A percentile compares a stretch with the other conserved stretches of the same genome.
Conservation (phyloP, 2,888 invertebrate genomes). For the Antitype chi region DNA sequence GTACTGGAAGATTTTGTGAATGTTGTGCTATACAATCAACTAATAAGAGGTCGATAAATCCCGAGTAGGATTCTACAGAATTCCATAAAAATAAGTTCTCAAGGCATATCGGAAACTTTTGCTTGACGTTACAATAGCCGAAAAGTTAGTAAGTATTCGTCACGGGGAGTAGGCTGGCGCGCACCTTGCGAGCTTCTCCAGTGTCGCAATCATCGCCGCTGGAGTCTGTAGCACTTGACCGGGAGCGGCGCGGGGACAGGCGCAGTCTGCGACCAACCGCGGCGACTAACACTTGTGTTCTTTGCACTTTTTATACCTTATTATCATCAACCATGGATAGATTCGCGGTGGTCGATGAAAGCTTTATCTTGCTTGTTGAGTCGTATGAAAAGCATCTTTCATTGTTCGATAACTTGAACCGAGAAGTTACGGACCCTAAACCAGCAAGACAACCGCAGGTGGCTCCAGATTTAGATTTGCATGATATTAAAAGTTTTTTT, state of each 20-base stretch:
- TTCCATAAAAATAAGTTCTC: not conserved
- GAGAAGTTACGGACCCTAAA: not conserved
- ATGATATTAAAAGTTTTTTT: not conserved
- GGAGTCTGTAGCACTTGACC: not conserved
- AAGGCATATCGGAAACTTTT: not conserved
- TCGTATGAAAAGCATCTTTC: not conserved
- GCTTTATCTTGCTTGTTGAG: not conserved
- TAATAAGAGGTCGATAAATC: not conserved
- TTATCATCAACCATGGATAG: slow-evolving; percentile 3
- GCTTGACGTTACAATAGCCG: not conserved
- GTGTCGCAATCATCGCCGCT: slow-evolving; percentile 6
- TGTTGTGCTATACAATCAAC: not conserved
- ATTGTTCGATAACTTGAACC: not conserved
- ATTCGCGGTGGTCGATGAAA: not conserved
- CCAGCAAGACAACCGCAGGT: fast-evolving
- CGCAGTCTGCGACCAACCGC: slow-evolving; percentile 23
- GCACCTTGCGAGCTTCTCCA: slow-evolving; percentile 12
- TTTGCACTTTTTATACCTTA: not conserved
- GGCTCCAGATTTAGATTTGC: not conserved
- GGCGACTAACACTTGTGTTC: not conserved
- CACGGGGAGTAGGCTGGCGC: not conserved
- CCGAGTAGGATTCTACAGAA: not conserved
- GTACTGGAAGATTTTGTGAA: not conserved
- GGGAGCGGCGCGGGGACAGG: not conserved
- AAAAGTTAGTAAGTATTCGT: not conserved